A percentile compares a stretch with the other conserved stretches of the same genome.
These are phyloP conservation scores for Meloidogyne chitwoodi DNA, from an alignment of 1,140 invertebrate genomes.

Conservation along the genomic window DNA sequence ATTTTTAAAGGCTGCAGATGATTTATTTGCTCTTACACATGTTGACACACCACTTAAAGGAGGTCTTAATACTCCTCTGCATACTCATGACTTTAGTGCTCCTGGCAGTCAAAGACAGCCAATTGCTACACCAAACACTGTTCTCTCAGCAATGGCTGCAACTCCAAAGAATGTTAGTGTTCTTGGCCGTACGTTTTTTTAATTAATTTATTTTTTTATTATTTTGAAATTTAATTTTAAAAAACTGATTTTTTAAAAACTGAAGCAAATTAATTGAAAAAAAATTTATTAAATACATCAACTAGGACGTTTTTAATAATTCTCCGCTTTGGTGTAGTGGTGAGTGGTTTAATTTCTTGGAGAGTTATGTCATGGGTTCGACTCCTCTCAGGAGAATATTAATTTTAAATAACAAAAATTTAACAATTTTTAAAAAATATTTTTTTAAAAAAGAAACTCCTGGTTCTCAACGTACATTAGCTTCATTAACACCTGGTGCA, in stretches of 20 bases:
- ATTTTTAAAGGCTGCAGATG: slow-evolving; percentile 80
- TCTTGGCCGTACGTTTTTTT: neutral
- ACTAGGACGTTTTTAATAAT: too few species aligned
- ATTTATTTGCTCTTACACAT: slow-evolving; percentile 93
- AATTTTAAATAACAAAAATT: too few species aligned
- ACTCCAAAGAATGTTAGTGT: slow-evolving; percentile 62
- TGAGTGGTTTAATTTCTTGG: too few species aligned
- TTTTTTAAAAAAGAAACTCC: slow-evolving; percentile 29
- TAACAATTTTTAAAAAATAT: slow-evolving; percentile 8
- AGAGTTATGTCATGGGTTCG: too few species aligned
- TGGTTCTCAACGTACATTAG: slow-evolving; percentile 24
- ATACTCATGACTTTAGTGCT: slow-evolving; percentile 82
- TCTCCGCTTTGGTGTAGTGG: too few species aligned
- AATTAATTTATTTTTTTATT: neutral
- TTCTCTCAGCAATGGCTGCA: slow-evolving; percentile 85
- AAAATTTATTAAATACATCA: too few species aligned
- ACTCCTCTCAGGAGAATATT: too few species aligned
- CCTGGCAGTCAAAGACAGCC: slow-evolving; percentile 65
- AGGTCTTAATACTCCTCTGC: slow-evolving; percentile 84
- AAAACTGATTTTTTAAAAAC: too few species aligned
- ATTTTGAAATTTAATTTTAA: too few species aligned
- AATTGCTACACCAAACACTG: slow-evolving; percentile 85
- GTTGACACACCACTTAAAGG: slow-evolving; percentile 94
- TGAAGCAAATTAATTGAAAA: too few species aligned
- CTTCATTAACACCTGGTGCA: slow-evolving; percentile 14